Evolutionary conservation across 2,113 vertebrate genomes (phyloP), one percentile per base, ranked within the genome.

Genomic region (Macroglossus sobrinus): DNA sequence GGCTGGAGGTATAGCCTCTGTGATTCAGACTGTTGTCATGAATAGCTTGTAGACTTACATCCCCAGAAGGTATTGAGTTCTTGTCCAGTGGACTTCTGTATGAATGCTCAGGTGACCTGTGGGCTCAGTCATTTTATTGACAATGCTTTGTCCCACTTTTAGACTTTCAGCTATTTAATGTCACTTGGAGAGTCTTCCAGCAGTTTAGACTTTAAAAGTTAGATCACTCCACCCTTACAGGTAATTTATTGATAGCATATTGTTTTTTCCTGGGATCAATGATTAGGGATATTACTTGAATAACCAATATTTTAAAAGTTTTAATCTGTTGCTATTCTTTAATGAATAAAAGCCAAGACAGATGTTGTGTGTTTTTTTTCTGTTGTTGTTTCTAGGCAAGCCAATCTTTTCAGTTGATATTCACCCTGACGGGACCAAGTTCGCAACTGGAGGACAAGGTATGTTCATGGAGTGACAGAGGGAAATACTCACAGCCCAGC

Each of bases 331-430:
- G 33, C 57, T 63, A 0, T 95, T 90, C 64, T 96, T 45, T 43
- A 84, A 3, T 68, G 26, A 91, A 93, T 84, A 93, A 55, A 96
- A 96, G 76, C 33, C 61, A 92, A 94, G 16, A 95, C 96, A 97
- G 0, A 75, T 78, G 0, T 89, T 33, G 10, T 89, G 40, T 93
- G 15, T 18, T 66, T 96, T 72, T 96, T 89, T 92, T 93, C 75
- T 97, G 45, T 45, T 47, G 50, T 96, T 94, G 2, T 89, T 98
- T 97, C 57, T 97, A 99, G 99, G 99, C 98, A 99, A 99, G 98
- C 99, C 99, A 26, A 99, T 99, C 98, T 99, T 99, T 99, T 99
- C 99, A 43, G 99, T 99, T 93, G 99, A 99, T 97, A 99, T 99
- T 98, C 99, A 99, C 96, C 99, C 99, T 26, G 99, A 99, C 98